These are phyloP conservation scores for Allophyes oxyacanthae DNA, from an alignment of 2,888 invertebrate species.

Conservation along the genomic window DNA sequence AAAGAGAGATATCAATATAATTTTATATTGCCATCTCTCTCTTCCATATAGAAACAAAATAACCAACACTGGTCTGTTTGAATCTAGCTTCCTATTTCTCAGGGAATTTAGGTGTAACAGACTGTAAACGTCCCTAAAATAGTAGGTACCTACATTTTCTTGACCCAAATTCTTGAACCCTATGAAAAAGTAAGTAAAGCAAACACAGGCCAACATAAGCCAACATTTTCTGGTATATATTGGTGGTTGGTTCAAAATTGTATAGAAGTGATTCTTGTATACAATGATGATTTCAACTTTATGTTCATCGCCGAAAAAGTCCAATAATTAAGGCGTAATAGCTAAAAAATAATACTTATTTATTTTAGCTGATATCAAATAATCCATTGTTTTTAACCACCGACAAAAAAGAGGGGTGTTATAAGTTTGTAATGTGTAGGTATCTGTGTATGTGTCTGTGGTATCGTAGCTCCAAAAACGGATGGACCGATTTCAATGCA, in stretches of 20 bases:
- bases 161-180: conserved; percentile 35
- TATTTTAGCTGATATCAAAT: no score
- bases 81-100: conserved; percentile 30
- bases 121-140: conserved; percentile 28
- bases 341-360: no score
- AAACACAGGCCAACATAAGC: conserved; percentile 14
- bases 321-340: no score
- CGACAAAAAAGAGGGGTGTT: no score
- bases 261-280: background rate
- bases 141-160: conserved; percentile 24
- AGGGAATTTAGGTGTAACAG: conserved; percentile 12
- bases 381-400: no score
- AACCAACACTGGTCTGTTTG: background rate
- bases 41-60: background rate
- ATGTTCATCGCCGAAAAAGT: no score
- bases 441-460: no score
- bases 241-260: conserved; percentile 16
- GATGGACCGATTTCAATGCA: no score
- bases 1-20: no score
- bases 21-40: background rate
- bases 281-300: no score
- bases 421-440: no score
- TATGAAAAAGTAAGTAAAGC: conserved; percentile 17
- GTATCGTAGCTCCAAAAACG: no score
- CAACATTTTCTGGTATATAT: conserved; percentile 4